phyloP scores from a whole-genome alignment of 2,888 invertebrate species.

The Osmoderma eremita region DNA sequence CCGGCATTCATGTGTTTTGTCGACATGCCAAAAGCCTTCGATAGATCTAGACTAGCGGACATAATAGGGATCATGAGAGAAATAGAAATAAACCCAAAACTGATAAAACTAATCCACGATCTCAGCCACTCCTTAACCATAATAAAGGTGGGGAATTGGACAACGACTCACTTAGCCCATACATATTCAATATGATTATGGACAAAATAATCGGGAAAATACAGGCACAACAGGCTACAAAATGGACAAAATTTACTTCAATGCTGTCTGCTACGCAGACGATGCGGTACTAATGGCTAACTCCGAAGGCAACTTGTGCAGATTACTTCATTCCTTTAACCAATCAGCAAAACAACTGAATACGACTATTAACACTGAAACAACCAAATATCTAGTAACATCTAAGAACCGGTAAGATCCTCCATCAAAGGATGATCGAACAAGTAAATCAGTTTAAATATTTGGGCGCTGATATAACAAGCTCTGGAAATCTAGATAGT shows the following conservation, averaged over 20 bases:
- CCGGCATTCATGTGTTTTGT: no score
- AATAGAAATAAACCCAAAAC: neutral
- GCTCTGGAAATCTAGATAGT: no score
- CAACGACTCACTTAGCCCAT: constrained; percentile 2
- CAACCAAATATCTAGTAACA: neutral
- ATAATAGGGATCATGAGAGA: neutral
- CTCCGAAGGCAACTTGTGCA: neutral
- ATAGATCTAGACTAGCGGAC: neutral
- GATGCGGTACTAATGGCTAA: no score
- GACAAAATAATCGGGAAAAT: no score
- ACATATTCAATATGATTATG: no score
- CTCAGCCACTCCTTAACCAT: no score
- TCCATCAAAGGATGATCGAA: neutral
- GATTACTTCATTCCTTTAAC: constrained; percentile 1
- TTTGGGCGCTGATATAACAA: no score
- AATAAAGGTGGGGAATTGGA: no score
- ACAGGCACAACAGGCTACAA: no score
- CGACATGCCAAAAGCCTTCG: no score
- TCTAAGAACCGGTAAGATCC: neutral
- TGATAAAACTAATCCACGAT: no score
- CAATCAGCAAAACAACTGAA: neutral
- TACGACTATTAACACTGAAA: neutral
- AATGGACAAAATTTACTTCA: neutral
- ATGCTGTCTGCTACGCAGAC: no score
- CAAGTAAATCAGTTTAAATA: constrained; percentile 6